Evolutionary conservation across 2,888 invertebrate genomes (phyloP), one percentile per base, ranked within the genome.

Genomic region (Geotrupes spiniger): DNA sequence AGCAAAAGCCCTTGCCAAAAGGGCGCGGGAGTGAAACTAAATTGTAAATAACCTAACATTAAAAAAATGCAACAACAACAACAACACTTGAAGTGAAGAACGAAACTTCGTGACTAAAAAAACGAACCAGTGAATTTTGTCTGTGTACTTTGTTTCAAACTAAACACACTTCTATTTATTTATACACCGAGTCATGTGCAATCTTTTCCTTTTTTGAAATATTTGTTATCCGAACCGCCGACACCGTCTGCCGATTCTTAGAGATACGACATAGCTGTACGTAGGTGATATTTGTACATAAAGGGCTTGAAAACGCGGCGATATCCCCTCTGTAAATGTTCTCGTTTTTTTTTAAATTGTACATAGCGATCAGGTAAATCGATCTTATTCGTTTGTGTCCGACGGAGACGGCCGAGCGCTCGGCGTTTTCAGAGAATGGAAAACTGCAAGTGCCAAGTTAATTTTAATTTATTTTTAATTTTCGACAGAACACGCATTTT

Each of bases 1-100:
- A 68, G 73, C 73, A 56, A 72, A 73, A 65, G 73, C 72, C 69
- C 72, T 74, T 65, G 73, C 72, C 61, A 73, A 72, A 58, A 63
- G 73, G 56, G 73, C 72, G 68, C 70, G 72, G 66, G 71, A 72
- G 60, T 70, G 61, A 60, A 62, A 59, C 63, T 21, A 21, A 21
- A 21, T 21, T 21, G 21, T 21, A 21, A 21, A 21, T 21, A 21
- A 21, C 21, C 6, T 21, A n/a, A n/a, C 21, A 21, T 4, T 4
- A 39, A 39, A 25, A 15, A 9, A 37, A 37, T 9, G 16, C 11
- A 36, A 39, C 27, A 39, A 10, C 10, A n/a, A n/a, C n/a, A n/a
- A n/a, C n/a, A n/a, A n/a, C n/a, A n/a, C n/a, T n/a, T n/a, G n/a
- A 21, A 21, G 21, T 21, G 21, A 21, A 21, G 21, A 21, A 21